A percentile compares a stretch with the other conserved stretches of the same genome.
Evolutionary conservation across 2,888 invertebrate species (phyloP).

Genomic region (Drosophila engyochracea): DNA sequence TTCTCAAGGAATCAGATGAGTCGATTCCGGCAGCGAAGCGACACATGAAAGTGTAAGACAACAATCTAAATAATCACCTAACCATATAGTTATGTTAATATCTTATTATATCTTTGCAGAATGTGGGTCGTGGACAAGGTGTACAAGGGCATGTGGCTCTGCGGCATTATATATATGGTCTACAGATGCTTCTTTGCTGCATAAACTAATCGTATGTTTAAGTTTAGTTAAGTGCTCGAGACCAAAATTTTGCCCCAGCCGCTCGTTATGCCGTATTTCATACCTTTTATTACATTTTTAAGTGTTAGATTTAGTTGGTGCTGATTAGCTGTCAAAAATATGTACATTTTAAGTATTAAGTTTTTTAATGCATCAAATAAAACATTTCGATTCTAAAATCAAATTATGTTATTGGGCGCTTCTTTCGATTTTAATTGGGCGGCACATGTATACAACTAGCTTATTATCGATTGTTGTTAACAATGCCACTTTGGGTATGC

Average conservation of each 20-base stretch:
- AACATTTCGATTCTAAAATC: conserved; percentile 20
- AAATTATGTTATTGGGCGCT: conserved; percentile 7
- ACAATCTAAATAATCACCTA: background rate
- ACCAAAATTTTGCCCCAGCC: conserved; percentile 62
- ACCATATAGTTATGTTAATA: background rate
- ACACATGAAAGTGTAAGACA: conserved; percentile 92
- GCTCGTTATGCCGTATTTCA: conserved; percentile 40
- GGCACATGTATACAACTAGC: background rate
- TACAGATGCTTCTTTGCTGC: conserved; percentile 77
- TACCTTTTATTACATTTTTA: conserved; percentile 39
- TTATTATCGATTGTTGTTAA: conserved; percentile 18
- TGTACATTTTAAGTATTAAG: conserved; percentile 27
- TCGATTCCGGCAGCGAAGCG: conserved; percentile 92
- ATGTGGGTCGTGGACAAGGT: conserved; percentile 95
- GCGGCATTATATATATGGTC: conserved; percentile 87
- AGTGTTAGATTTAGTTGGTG: conserved; percentile 61
- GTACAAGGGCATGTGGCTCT: conserved; percentile 89
- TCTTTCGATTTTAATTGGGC: background rate
- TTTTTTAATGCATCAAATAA: conserved; percentile 53
- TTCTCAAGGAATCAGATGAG: conserved; percentile 93
- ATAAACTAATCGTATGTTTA: conserved; percentile 34
- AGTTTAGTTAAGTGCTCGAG: conserved; percentile 69
- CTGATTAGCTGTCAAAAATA: conserved; percentile 47
- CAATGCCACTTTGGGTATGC: background rate
- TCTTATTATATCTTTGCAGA: conserved; percentile 86